These are phyloP conservation scores for Antheraea assamensis DNA, from an alignment of 2,888 invertebrate species.

Conservation along the genomic window DNA sequence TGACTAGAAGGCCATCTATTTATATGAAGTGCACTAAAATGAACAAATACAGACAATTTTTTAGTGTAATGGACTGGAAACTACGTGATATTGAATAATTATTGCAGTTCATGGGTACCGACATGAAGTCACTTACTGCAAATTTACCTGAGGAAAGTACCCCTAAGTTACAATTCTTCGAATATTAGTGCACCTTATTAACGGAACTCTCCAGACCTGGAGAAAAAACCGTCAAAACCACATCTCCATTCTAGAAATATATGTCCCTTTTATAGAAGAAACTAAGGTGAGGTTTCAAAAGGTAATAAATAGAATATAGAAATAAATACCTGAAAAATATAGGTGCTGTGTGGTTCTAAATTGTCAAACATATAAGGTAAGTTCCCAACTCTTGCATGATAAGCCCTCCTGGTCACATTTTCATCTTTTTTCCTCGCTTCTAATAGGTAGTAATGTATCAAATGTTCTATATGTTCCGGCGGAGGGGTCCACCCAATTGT, in stretches of 20 bases:
- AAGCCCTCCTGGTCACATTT: conserved; percentile 80
- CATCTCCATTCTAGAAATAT: background rate
- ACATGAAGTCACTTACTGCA: too few relatives aligned
- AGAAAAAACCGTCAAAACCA: background rate
- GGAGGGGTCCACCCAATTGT: conserved; percentile 91
- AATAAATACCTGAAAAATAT: conserved; percentile 85
- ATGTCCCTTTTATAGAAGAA: background rate
- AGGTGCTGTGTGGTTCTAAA: conserved; percentile 89
- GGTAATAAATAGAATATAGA: background rate
- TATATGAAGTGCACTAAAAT: too few relatives aligned
- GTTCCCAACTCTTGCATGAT: conserved; percentile 85
- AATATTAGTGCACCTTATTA: too few relatives aligned
- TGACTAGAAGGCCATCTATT: too few relatives aligned
- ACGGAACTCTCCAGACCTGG: background rate
- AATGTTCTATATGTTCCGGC: conserved; percentile 83
- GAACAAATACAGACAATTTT: too few relatives aligned
- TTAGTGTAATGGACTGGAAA: too few relatives aligned
- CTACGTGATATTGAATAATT: too few relatives aligned
- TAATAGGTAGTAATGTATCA: conserved; percentile 89
- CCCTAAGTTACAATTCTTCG: too few relatives aligned
- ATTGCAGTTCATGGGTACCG: too few relatives aligned
- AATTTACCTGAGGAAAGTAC: too few relatives aligned
- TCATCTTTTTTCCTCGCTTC: conserved; percentile 83
- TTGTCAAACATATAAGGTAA: conserved; percentile 90
- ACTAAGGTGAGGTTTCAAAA: background rate